Base-by-base conservation (phyloP, 2,113 vertebrate genomes). In the Polypterus senegalus region DNA sequence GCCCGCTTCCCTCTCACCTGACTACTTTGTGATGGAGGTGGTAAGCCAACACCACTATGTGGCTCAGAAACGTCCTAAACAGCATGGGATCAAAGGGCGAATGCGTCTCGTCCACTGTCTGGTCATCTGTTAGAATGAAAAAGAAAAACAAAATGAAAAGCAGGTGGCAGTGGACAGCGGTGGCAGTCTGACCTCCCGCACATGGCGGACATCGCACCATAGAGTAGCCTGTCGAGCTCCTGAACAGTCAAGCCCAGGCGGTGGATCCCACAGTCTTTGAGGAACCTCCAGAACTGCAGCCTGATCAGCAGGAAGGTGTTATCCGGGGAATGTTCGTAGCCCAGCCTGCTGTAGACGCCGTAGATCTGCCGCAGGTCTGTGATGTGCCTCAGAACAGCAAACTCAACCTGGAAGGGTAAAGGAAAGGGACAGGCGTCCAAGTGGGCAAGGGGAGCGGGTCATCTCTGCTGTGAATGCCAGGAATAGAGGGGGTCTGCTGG, bases 211-310 rank as follows among this genome's bases (percentile, higher is more conserved):
- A 27, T 27, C 27, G 73, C 72, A 92, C 92, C 81, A 1, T 63
- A 64, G 61, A 91, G 57, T 0, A 90, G 62, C 46, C 71, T 74
- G 66, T 95, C 88, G 60, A 93, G 75, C 45, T 90, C 82, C 0
- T 80, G 79, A 2, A 95, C 83, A 2, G 78, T 89, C 59, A 80
- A 1, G 6, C 66, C 69, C 5, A 82, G 79, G 49, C 81, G 85
- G 61, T 93, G 90, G 47, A 94, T 65, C 4, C 47, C 61, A 47
- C 94, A 96, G 67, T 98, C 94, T 78, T 92, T 93, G 10, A 98
- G 79, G 63, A 98, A 86, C 48, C 87, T 81, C 89, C 92, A 97
- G 59, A 95, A 87, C 47, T 93, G 90, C 63, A 98, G 74, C 65
- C 78, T 84, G 8, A 77, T 89, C 74, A 98, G 81, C 63, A 78